Evolutionary conservation across 2,888 invertebrate species (phyloP).

Genomic region (Drosophila emarginata): DNA sequence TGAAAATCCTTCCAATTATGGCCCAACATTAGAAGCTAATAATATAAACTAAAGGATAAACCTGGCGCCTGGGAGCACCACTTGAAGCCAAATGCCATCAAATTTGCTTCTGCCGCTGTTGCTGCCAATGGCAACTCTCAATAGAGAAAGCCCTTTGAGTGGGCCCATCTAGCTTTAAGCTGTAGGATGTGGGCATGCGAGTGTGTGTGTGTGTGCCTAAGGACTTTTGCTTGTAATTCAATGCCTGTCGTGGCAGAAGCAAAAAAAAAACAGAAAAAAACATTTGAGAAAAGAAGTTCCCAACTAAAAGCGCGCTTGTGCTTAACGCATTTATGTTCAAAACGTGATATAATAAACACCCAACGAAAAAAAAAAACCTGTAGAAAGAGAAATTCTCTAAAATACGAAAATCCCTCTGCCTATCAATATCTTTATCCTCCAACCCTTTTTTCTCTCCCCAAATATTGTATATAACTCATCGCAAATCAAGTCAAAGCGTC

Average conservation of each 20-base stretch:
- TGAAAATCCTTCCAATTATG: slow-evolving; percentile 64
- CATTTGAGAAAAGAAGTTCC: slow-evolving; percentile 53
- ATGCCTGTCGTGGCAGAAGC: slow-evolving; percentile 51
- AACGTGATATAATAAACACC: slow-evolving; percentile 76
- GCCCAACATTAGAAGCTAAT: slow-evolving; percentile 71
- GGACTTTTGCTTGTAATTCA: slow-evolving; percentile 61
- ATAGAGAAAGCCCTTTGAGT: slow-evolving; percentile 36
- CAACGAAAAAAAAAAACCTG: slow-evolving; percentile 34
- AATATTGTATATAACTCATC: slow-evolving; percentile 65
- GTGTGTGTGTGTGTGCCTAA: slow-evolving; percentile 32
- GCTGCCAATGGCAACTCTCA: slow-evolving; percentile 46
- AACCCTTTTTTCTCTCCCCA: slow-evolving; percentile 60
- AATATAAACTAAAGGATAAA: slow-evolving; percentile 75
- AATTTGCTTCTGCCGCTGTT: slow-evolving; percentile 42
- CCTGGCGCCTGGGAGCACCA: slow-evolving; percentile 51
- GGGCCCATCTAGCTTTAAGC: slow-evolving; percentile 56
- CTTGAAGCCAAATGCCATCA: slow-evolving; percentile 67
- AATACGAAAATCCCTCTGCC: slow-evolving; percentile 56
- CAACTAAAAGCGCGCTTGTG: slow-evolving; percentile 61
- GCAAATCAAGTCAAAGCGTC: slow-evolving; percentile 58
- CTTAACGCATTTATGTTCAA: slow-evolving; percentile 76
- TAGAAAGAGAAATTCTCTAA: slow-evolving; percentile 31
- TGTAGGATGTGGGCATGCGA: slow-evolving; percentile 13
- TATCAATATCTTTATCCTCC: slow-evolving; percentile 64
- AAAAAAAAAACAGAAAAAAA: slow-evolving; percentile 32